Evolutionary conservation across 2,888 invertebrate species (phyloP), one percentile per base, ranked within the genome.

Genomic region (Lasioglossum calceatum): DNA sequence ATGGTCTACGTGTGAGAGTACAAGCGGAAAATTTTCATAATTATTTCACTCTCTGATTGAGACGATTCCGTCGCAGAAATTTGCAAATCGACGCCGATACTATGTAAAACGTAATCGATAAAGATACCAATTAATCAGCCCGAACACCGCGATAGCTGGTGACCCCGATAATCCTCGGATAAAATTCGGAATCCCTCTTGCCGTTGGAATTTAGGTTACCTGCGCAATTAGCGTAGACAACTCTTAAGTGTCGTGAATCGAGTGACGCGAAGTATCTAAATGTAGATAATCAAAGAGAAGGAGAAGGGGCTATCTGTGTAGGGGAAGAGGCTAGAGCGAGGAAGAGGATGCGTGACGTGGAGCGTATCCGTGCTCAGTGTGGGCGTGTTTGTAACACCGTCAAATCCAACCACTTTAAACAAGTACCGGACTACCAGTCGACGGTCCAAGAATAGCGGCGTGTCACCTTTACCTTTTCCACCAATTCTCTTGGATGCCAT

Each of bases 401-500:
- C 88, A 75, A 89, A 87, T 84, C 61, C 74, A 85, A 86, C 75
- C 39, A 80, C 82, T 91, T 90, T 81, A 85, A 85, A 87, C 86
- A 82, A 85, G 84, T 85, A 90, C 79, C 84, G 67, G 77, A 86
- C 79, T 64, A 85, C 80, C 54, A 76, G 81, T 85, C 79, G 70
- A 77, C 71, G 81, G 42, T 82, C 91, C 85, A 90, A 92, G 88
- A 92, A 92, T 92, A 92, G 87, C 86, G 23, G n/a, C 86, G 88
- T 89, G 88, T 92, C 90, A 92, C 92, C 92, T 89, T 92, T 89
- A 83, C 76, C 74, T 89, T 83, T 77, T 79, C 71, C 75, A 71
- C 58, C 77, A 85, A 88, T 87, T 85, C 70, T 44, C 58, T 39
- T 36, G 19, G 67, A 67, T 67, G 36, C 67, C 36, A 36, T 67